These are phyloP conservation scores for Synchiropus splendidus DNA, from an alignment of 2,113 vertebrate species.

Conservation along the genomic window DNA sequence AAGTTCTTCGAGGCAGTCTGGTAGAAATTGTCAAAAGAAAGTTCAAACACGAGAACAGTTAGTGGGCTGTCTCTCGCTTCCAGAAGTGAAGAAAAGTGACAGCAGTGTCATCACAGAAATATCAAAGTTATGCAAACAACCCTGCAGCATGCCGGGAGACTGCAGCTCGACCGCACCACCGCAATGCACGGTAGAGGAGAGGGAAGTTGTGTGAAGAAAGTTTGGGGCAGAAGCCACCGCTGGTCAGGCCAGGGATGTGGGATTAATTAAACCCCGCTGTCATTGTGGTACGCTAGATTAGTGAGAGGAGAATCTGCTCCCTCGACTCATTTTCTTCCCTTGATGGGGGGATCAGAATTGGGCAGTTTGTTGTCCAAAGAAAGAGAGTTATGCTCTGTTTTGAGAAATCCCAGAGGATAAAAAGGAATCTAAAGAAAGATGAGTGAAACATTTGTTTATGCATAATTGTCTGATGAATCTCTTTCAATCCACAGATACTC, in stretches of 20 bases:
- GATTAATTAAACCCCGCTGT: constrained; percentile 64
- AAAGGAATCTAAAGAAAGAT: constrained; percentile 13
- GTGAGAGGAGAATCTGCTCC: constrained; percentile 55
- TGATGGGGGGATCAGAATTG: constrained; percentile 29
- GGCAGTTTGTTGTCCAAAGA: constrained; percentile 39
- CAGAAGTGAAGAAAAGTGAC: constrained; percentile 29
- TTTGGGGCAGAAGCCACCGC: constrained; percentile 36
- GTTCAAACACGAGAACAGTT: constrained; percentile 24
- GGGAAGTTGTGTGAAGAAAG: constrained; percentile 23
- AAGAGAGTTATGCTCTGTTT: constrained; percentile 40
- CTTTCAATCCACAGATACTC: constrained; percentile 64
- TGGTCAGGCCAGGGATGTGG: constrained; percentile 31
- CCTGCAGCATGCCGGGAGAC: constrained; percentile 16
- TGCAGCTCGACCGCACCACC: constrained; percentile 10
- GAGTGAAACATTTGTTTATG: constrained; percentile 45
- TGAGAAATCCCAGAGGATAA: constrained; percentile 41
- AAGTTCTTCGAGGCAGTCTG: constrained; percentile 13
- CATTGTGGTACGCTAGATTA: constrained; percentile 52
- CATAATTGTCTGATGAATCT: constrained; percentile 62
- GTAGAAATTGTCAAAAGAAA: constrained; percentile 12
- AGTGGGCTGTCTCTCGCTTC: constrained; percentile 19
- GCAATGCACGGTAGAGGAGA: neutral
- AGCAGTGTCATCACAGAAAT: constrained; percentile 27
- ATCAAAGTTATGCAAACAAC: constrained; percentile 21
- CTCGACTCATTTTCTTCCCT: constrained; percentile 57